Conservation (phyloP, 2,113 vertebrate species). For the Laterallus jamaicensis region DNA sequence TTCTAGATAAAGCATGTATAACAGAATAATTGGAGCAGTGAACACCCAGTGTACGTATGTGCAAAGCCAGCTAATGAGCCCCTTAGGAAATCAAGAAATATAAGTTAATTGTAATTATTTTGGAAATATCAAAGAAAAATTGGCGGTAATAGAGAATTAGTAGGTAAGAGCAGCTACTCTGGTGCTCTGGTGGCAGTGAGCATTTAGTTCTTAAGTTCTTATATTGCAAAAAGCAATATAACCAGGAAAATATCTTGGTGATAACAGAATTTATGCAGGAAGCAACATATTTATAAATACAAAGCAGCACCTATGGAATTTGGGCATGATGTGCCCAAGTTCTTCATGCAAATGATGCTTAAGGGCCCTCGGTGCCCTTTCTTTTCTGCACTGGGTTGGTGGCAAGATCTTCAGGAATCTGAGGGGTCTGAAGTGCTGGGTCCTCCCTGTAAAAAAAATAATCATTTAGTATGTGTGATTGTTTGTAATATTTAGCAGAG, state of each 20-base stretch:
- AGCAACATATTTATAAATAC: background rate
- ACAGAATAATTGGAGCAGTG: background rate
- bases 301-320: background rate
- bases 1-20: background rate
- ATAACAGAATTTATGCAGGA: background rate
- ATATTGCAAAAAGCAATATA: background rate
- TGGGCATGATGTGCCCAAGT: background rate
- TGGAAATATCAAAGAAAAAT: conserved; percentile 31
- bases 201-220: background rate
- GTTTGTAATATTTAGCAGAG: conserved; percentile 1
- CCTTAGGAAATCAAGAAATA: conserved; percentile 47
- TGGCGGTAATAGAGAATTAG: background rate
- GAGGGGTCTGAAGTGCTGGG: background rate
- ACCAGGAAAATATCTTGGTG: background rate
- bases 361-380: background rate
- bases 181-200: background rate
- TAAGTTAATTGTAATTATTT: conserved; percentile 24
- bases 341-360: background rate
- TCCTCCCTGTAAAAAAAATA: background rate
- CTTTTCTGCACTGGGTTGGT: background rate
- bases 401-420: background rate
- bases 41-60: background rate
- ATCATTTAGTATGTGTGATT: background rate
- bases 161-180: background rate
- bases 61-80: background rate